Base-by-base conservation (phyloP, 2,113 vertebrate genomes). In the Phoxinus phoxinus region DNA sequence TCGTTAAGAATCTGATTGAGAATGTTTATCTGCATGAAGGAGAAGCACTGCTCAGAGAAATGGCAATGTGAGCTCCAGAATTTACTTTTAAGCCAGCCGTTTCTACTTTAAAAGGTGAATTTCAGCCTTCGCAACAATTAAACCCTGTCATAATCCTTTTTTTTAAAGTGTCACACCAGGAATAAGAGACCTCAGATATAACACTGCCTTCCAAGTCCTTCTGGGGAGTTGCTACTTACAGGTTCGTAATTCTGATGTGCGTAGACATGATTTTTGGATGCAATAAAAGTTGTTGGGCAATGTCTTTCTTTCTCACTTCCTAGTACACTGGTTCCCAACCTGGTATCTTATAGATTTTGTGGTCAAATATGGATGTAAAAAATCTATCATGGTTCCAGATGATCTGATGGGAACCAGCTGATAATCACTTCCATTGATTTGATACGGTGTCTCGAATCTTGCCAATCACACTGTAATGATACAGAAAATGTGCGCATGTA, bases 1-100 rank as follows among this genome's bases (percentile, higher is more conserved):
- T 81, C 27, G 53, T 86, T 88, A 81, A 81, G 76, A 53, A 67
- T 65, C n/a, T 81, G 85, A 84, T 56, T 69, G 80, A 82, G 37
- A 56, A 59, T 69, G 83, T 37, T 46, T 85, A 75, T 59, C 46
- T 82, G 51, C 15, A 19, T 1, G 73, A 65, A 75, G 71, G 27
- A 58, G 46, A 78, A 73, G 65, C 76, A 86, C 84, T 19, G 10
- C 56, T 69, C 72, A 46, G 44, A 79, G 65, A 65, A 73, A n/a
- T 19, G 32, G 11, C 59, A 63, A 19, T 32, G 51, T 11, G 6
- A 65, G 59, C 41, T 51, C 37, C 25, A 77, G 67, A 61, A 80
- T 30, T 81, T 80, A 74, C 75, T 58, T 81, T 13, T 59, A 53
- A 79, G 75, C 56, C 32, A 65, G 81, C 53, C 17, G 4, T 17